These are phyloP conservation scores for Labrus mixtus DNA, from an alignment of 2,113 vertebrate species.

Conservation along the genomic window DNA sequence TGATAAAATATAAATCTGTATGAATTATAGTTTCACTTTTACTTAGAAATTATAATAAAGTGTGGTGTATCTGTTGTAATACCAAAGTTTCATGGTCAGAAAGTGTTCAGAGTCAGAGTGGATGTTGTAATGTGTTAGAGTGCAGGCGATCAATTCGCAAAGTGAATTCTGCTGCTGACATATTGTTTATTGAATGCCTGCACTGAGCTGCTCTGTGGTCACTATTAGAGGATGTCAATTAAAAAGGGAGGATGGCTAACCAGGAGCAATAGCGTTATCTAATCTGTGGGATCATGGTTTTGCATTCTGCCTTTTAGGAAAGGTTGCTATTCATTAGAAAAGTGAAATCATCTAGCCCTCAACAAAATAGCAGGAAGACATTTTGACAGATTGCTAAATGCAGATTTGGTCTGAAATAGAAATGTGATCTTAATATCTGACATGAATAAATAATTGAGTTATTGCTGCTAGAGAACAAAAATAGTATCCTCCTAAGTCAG, in stretches of 20 bases:
- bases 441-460: slow-evolving; percentile 12
- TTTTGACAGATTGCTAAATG: background rate
- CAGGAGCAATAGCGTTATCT: background rate
- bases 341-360: background rate
- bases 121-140: slow-evolving; percentile 13
- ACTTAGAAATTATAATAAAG: background rate
- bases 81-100: background rate
- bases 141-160: background rate
- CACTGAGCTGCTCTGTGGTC: slow-evolving; percentile 9
- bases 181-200: slow-evolving; percentile 40
- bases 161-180: slow-evolving; percentile 22
- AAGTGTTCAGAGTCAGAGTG: background rate
- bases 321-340: background rate
- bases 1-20: background rate
- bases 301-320: background rate
- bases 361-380: background rate
- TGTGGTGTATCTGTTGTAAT: background rate
- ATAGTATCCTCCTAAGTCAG: slow-evolving; percentile 2
- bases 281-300: slow-evolving; percentile 2
- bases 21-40: background rate
- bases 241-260: slow-evolving; percentile 8
- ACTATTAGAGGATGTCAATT: slow-evolving; percentile 25
- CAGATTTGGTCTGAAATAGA: background rate
- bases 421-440: background rate
- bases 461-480: slow-evolving; percentile 24